Evolutionary conservation across 2,797 vertebrate species (phyloP).

Genomic region (Champsocephalus esox): DNA sequence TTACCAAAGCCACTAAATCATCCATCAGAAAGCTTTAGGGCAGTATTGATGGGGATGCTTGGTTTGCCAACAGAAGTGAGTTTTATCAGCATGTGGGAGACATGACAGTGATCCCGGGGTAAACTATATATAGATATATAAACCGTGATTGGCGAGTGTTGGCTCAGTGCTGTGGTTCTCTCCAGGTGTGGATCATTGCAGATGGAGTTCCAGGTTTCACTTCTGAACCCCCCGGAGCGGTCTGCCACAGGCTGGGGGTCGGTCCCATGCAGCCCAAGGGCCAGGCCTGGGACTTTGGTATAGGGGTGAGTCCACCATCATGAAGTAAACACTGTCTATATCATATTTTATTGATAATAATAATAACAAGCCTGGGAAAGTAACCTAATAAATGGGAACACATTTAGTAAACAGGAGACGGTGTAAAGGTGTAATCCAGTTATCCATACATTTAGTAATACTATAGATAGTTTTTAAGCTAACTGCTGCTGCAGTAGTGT

Average conservation of each 20-base stretch:
- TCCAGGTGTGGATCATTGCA: conserved; percentile 95
- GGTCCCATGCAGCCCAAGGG: conserved; percentile 92
- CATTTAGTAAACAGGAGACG: too few relatives aligned
- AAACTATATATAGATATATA: background rate
- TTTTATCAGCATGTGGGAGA: background rate
- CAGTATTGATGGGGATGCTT: background rate
- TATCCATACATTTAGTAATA: too few relatives aligned
- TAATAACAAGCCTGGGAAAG: too few relatives aligned
- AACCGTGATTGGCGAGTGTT: background rate
- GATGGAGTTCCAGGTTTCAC: conserved; percentile 92
- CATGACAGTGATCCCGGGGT: background rate
- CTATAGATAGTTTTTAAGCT: too few relatives aligned
- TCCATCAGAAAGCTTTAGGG: background rate
- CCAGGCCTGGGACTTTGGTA: conserved; percentile 94
- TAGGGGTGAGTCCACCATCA: conserved; percentile 87
- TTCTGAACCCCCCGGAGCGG: conserved; percentile 88
- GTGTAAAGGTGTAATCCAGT: too few relatives aligned
- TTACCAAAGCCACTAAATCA: background rate
- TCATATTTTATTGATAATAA: background rate
- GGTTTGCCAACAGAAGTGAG: background rate
- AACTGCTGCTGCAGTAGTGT: too few relatives aligned
- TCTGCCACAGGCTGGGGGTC: conserved; percentile 91
- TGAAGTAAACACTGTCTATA: background rate
- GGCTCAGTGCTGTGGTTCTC: conserved; percentile 2
- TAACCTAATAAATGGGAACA: too few relatives aligned